Conservation (phyloP, 2,797 vertebrate genomes). For the Percopsis omiscomaycus region DNA sequence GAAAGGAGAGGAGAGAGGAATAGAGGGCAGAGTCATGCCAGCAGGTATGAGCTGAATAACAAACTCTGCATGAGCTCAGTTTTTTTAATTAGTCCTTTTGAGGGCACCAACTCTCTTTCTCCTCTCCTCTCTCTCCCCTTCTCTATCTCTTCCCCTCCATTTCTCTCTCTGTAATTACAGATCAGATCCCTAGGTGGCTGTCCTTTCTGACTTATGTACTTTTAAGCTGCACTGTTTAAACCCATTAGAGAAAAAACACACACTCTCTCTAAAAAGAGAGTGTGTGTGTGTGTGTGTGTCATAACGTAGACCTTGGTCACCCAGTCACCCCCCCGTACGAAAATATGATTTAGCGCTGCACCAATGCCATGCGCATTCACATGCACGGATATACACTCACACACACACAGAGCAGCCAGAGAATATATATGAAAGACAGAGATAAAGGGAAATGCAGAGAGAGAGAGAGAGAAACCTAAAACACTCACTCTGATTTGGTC, state of each 20-base stretch:
- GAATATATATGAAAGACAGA: slow-evolving; percentile 9
- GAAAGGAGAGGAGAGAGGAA: background rate
- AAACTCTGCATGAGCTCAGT: slow-evolving; percentile 45
- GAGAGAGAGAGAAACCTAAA: background rate
- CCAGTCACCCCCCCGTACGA: slow-evolving; percentile 41
- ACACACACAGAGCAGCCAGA: slow-evolving; percentile 3
- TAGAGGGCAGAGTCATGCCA: slow-evolving; percentile 19
- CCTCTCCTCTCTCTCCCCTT: slow-evolving; percentile 36
- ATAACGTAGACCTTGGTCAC: slow-evolving; percentile 47
- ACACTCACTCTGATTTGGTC: too few relatives aligned
- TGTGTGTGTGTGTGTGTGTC: background rate
- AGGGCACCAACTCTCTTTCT: slow-evolving; percentile 41
- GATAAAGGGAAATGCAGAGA: slow-evolving; percentile 7
- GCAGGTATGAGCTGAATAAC: slow-evolving; percentile 68
- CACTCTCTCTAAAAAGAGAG: slow-evolving; percentile 1
- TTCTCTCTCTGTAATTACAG: slow-evolving; percentile 24
- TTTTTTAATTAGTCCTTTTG: slow-evolving; percentile 51
- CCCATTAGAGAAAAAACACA: background rate
- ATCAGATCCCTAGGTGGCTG: slow-evolving; percentile 30
- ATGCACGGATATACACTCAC: background rate
- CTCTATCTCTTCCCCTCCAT: background rate
- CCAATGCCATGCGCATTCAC: slow-evolving; percentile 17
- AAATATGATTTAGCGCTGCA: slow-evolving; percentile 54
- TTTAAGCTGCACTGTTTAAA: slow-evolving; percentile 24
- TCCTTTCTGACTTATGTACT: slow-evolving; percentile 47